These are phyloP conservation scores for Clarias pachynema DNA, from an alignment of 2,797 vertebrate species.

Conservation along the genomic window DNA sequence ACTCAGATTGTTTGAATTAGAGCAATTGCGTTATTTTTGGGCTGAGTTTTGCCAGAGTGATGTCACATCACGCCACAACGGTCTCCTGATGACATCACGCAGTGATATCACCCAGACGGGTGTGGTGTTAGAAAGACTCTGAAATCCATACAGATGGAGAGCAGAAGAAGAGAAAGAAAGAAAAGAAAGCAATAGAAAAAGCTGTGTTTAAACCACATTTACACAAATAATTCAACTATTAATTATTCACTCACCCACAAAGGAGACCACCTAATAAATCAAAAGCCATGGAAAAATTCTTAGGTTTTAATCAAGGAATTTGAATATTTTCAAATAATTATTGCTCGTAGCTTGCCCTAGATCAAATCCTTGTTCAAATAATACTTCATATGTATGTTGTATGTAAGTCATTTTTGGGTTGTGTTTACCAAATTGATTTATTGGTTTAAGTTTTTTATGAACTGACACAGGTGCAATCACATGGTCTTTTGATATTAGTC, in stretches of 20 bases:
- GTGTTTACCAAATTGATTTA: neutral
- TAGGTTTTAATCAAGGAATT: neutral
- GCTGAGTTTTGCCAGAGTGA: slow-evolving; percentile 61
- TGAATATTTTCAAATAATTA: neutral
- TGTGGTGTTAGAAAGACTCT: slow-evolving; percentile 65
- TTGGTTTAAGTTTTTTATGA: neutral
- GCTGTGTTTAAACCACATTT: neutral
- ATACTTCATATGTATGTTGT: neutral
- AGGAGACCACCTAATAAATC: neutral
- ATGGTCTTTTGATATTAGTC: neutral
- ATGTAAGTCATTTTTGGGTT: neutral
- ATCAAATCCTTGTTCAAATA: neutral
- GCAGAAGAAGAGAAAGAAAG: neutral
- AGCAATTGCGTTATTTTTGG: slow-evolving; percentile 70
- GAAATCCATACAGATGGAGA: slow-evolving; percentile 2
- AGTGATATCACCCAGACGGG: slow-evolving; percentile 79
- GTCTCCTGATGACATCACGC: slow-evolving; percentile 82
- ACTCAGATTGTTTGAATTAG: slow-evolving; percentile 70
- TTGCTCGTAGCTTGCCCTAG: neutral
- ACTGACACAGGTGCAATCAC: neutral
- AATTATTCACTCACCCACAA: neutral
- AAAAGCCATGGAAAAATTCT: neutral
- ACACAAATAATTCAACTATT: neutral
- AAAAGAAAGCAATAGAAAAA: neutral
- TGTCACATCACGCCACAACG: slow-evolving; percentile 70